These are phyloP conservation scores for Campoletis raptor DNA, from an alignment of 2,888 invertebrate species.

Conservation along the genomic window DNA sequence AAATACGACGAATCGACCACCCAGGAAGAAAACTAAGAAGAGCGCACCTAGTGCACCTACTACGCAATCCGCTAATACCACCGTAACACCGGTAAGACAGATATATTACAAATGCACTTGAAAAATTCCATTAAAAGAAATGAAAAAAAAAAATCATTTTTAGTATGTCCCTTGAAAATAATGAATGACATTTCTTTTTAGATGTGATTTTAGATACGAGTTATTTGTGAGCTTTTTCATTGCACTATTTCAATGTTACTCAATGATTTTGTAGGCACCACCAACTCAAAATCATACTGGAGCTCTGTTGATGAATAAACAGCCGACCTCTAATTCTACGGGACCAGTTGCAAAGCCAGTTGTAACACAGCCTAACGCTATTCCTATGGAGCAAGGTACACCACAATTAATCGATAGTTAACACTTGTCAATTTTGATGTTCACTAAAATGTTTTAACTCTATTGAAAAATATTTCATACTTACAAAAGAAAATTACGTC, in stretches of 20 bases:
- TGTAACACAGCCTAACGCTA: conserved; percentile 81
- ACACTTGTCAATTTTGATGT: conserved; percentile 29
- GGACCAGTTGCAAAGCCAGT: conserved; percentile 80
- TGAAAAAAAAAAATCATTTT: neutral
- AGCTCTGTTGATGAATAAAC: conserved; percentile 83
- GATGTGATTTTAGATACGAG: neutral
- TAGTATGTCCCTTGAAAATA: neutral
- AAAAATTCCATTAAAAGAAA: neutral
- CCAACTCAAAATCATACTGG: conserved; percentile 82
- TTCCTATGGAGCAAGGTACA: conserved; percentile 82
- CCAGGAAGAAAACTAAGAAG: conserved; percentile 87
- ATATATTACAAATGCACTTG: conserved; percentile 2
- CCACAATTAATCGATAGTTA: neutral
- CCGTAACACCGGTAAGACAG: conserved; percentile 79
- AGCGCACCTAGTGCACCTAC: conserved; percentile 80
- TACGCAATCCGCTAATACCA: conserved; percentile 71
- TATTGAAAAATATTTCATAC: neutral
- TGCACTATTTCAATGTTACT: conserved; percentile 38
- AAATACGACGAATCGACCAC: conserved; percentile 84
- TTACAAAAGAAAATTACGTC: neutral
- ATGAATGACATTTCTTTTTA: neutral
- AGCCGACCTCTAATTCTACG: conserved; percentile 80
- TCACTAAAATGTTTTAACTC: neutral
- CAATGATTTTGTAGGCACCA: conserved; percentile 78
- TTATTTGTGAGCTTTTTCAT: neutral